Conservation (phyloP, 2,888 invertebrate genomes). For the Patella caerulea region DNA sequence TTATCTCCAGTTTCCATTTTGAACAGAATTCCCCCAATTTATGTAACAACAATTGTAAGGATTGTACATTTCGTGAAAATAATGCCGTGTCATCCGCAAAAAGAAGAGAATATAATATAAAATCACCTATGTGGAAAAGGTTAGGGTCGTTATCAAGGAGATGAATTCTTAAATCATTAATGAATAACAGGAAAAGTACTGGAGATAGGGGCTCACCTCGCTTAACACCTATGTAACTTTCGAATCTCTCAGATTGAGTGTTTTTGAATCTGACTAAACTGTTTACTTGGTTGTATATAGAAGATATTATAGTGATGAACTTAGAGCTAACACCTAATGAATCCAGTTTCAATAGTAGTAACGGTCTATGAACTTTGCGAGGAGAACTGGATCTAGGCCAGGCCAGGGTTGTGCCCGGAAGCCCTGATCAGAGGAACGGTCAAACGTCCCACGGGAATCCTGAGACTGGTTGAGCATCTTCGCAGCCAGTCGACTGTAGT, state of each 20-base stretch:
- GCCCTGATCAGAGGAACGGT: no score
- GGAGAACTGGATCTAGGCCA: no score
- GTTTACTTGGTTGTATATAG: background rate
- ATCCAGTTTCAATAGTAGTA: background rate
- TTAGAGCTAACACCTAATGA: background rate
- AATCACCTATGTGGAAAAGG: background rate
- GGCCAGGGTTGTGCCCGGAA: no score
- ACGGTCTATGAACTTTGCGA: background rate
- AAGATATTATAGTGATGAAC: background rate
- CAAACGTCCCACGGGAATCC: no score
- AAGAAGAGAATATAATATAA: background rate
- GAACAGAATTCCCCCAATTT: background rate
- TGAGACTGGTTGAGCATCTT: no score
- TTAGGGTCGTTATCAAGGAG: background rate
- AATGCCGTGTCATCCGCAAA: constrained; percentile 1
- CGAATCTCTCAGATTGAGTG: background rate
- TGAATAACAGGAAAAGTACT: background rate
- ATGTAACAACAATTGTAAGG: background rate
- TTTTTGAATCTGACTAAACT: background rate
- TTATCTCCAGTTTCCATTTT: background rate
- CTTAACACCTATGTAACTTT: background rate
- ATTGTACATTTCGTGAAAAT: background rate
- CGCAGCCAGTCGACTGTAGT: no score
- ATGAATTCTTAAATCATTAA: background rate
- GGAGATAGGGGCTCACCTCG: background rate